Conservation (phyloP, 2,888 invertebrate species). For the Zaprionus lineosus region DNA sequence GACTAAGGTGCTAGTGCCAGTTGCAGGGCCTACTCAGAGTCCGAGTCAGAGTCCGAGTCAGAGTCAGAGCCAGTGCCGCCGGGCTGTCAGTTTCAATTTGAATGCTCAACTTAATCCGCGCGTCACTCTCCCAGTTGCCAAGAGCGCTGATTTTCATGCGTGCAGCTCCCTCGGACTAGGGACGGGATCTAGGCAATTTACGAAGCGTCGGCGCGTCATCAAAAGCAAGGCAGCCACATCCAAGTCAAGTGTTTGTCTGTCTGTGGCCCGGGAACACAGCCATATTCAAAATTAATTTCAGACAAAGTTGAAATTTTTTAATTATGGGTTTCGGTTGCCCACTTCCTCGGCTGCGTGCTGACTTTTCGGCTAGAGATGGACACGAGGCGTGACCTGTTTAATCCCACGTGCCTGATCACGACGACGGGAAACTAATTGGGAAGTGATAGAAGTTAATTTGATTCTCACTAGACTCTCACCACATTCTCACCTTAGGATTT, state of each 20-base stretch:
- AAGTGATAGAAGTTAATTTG: too few relatives aligned
- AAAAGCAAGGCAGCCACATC: constrained; percentile 57
- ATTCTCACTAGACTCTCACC: too few relatives aligned
- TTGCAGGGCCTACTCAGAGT: constrained; percentile 9
- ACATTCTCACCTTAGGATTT: too few relatives aligned
- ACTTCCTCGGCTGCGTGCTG: constrained; percentile 7
- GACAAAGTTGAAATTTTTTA: constrained; percentile 71
- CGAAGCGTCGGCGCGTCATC: constrained; percentile 65
- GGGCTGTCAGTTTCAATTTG: constrained; percentile 75
- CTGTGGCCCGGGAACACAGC: constrained; percentile 3
- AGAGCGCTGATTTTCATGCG: constrained; percentile 27
- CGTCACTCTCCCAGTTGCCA: constrained; percentile 51
- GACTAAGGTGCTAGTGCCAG: constrained; percentile 45
- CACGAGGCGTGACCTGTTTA: constrained; percentile 16
- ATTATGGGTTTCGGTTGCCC: constrained; percentile 67
- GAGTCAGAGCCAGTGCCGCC: constrained; percentile 16
- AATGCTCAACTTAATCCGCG: constrained; percentile 76
- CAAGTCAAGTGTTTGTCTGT: constrained; percentile 69
- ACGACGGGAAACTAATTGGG: too few relatives aligned
- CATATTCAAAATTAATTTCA: constrained; percentile 76
- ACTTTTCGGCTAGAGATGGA: constrained; percentile 39
- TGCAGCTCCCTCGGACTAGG: constrained; percentile 20
- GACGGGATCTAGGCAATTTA: constrained; percentile 64
- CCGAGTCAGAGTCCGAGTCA: too few relatives aligned
- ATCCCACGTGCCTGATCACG: constrained; percentile 6